Evolutionary conservation across 2,113 vertebrate species (phyloP).

Genomic region (Climacteris rufus): DNA sequence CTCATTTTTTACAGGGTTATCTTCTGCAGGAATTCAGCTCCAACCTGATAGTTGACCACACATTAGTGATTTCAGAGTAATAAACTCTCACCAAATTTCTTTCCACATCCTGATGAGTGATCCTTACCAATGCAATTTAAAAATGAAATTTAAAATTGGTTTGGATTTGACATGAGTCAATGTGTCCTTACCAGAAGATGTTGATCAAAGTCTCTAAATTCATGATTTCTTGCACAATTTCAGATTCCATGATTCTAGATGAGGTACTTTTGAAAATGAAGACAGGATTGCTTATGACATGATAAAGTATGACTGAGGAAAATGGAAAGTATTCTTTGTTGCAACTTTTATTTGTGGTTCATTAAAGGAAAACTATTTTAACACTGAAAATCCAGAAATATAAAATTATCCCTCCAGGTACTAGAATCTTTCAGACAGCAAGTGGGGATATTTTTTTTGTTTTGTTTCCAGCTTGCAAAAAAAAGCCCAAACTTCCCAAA

Average conservation of each 20-base stretch:
- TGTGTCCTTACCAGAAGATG: not conserved
- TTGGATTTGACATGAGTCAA: not conserved
- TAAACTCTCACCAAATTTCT: not conserved
- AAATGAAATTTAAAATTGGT: not conserved
- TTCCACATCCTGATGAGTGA: not conserved
- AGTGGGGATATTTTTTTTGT: not conserved
- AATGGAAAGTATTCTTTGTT: not conserved
- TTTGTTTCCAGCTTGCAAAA: constrained; percentile 4
- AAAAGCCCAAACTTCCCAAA: not conserved
- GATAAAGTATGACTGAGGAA: not conserved
- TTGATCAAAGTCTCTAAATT: not conserved
- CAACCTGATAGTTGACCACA: not conserved
- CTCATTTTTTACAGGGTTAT: not conserved
- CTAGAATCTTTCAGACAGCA: not conserved
- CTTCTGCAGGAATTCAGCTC: not conserved
- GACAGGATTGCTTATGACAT: not conserved
- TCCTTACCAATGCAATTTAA: not conserved
- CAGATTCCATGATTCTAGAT: not conserved
- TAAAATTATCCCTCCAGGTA: not conserved
- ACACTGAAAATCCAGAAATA: constrained; percentile 1
- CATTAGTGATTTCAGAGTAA: not conserved
- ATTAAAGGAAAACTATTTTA: not conserved
- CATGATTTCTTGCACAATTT: not conserved
- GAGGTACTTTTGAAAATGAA: constrained; percentile 31
- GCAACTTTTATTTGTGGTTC: constrained; percentile 44